Percentiles rank a stretch among this genome's conserved stretches.
Evolutionary conservation across 2,888 invertebrate species (phyloP).

Genomic region (Ashinkailepas kermadecensis): DNA sequence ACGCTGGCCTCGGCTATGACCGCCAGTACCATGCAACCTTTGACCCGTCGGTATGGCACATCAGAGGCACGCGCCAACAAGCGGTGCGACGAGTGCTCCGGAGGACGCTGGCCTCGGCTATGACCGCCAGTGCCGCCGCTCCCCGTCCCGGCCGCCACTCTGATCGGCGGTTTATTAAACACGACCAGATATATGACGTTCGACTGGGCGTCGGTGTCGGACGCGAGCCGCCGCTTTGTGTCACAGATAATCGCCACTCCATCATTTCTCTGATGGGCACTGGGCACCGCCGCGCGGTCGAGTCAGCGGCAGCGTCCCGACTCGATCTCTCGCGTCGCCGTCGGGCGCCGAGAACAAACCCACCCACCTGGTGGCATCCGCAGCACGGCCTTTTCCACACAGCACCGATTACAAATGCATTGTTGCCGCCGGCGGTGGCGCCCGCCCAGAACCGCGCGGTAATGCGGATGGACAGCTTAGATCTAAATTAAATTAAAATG

Average conservation of each 20-base stretch:
- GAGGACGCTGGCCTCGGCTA: neutral
- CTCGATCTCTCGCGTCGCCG: neutral
- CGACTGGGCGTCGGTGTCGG: neutral
- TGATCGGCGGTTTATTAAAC: neutral
- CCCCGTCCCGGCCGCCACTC: neutral
- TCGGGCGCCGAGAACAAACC: neutral
- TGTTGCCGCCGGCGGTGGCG: neutral
- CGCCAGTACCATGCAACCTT: no score
- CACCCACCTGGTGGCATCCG: neutral
- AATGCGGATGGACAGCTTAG: neutral
- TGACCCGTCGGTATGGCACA: no score
- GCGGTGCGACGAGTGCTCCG: neutral
- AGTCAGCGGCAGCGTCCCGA: no score
- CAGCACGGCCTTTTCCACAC: neutral
- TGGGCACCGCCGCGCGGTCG: neutral
- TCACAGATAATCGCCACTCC: neutral
- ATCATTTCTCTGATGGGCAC: neutral
- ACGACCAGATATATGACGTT: neutral
- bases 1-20: no score
- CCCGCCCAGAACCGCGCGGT: neutral
- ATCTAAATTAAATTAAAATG: conserved; percentile 12
- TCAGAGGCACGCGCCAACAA: neutral
- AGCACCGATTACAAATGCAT: conserved; percentile 2
- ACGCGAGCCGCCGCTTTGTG: neutral
- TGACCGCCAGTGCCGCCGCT: neutral